Percentiles rank a stretch among this genome's conserved stretches.
Conservation (phyloP, 2,797 vertebrate genomes). For the Mormyrus hasselquistii region DNA sequence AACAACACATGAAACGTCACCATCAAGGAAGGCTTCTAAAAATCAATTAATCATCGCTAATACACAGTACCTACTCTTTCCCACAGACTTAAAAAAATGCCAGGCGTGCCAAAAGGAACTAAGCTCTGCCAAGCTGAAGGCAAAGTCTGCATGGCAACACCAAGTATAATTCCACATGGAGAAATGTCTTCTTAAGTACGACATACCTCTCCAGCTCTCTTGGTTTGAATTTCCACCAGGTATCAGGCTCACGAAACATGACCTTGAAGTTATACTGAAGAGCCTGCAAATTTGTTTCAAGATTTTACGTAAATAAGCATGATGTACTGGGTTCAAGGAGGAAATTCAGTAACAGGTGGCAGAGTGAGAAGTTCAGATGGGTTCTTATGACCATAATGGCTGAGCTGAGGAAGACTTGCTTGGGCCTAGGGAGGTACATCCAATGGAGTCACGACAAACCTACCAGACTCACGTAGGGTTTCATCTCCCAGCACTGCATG, state of each 20-base stretch:
- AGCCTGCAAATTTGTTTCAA: conserved; percentile 60
- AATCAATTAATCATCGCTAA: neutral
- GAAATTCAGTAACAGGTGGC: neutral
- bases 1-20: neutral
- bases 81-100: neutral
- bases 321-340: neutral
- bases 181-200: neutral
- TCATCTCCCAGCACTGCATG: conserved; percentile 97
- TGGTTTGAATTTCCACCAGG: conserved; percentile 93
- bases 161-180: neutral
- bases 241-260: conserved; percentile 88
- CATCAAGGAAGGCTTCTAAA: neutral
- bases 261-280: conserved; percentile 82
- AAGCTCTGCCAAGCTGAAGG: neutral
- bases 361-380: neutral
- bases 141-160: neutral
- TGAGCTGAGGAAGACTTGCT: neutral
- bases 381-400: neutral
- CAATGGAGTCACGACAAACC: conserved; percentile 48
- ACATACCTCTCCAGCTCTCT: conserved; percentile 86
- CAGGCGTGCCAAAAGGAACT: neutral
- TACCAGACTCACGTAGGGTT: conserved; percentile 87
- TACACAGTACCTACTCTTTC: neutral
- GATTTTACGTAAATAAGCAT: neutral
- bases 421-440: neutral